Base-by-base conservation (phyloP, 1,140 invertebrate species). In the Oncopodura yosiiana region DNA sequence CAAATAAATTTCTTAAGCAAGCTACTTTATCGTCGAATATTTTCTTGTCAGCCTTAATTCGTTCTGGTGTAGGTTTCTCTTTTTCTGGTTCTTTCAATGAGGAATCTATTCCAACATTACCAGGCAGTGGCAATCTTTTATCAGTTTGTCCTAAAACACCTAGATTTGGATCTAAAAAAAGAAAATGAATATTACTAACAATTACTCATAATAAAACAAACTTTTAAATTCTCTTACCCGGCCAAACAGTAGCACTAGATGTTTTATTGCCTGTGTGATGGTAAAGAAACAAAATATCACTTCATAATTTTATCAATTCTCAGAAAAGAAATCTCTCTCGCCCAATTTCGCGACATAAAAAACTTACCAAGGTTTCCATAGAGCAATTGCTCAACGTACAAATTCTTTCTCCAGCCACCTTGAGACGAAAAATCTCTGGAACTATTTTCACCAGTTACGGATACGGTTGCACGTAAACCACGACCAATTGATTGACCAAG, bases 101-200 rank as follows among this genome's bases (percentile, higher is more conserved):
- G n/a, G 62, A 53, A 3, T 77, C 76, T n/a, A 78, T 74, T 1
- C 82, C 83, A 0, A 80, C 72, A 37, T 75, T 75, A 42, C 83
- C 81, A 34, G 83, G 83, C 34, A 87, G 68, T 56, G 79, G 81
- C 67, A 86, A 81, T 37, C 82, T 71, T 57, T 78, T 78, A 41
- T 82, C 81, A 43, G 73, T 68, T 0, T 78, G 76, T 27, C 77
- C 77, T 23, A 85, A 41, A 32, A 55, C 55, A 3, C 62, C 62
- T 14, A 64, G 26, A 53, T 56, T 58, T 29, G 55, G 56, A 44
- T 64, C 62, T 63, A 36, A 18, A n/a, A 36, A 30, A 23, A 21
- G 39, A 26, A 55, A 50, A 55, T 3, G 5, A 39, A 24, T 21
- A 50, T 41, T 2, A 49, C 21, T 34, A 16, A 38, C 6, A 30